Evolutionary conservation across 2,888 invertebrate genomes (phyloP).

Genomic region (Folsomia candida): DNA sequence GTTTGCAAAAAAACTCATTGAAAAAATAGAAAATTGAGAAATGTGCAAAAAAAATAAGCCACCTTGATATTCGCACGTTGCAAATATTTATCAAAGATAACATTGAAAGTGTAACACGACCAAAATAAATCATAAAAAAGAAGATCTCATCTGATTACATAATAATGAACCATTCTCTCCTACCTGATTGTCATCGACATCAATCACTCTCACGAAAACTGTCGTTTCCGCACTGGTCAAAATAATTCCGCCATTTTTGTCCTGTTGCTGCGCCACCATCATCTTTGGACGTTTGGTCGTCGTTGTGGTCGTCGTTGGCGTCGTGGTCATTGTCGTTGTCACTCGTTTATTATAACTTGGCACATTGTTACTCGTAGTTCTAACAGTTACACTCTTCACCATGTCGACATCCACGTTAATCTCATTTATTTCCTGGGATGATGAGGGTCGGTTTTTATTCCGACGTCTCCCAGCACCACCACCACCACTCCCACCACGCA

Average conservation of each 20-base stretch:
- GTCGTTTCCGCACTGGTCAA: constrained; percentile 37
- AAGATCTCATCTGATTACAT: too few relatives aligned
- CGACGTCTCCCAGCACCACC: constrained; percentile 19
- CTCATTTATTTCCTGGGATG: constrained; percentile 2
- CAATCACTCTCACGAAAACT: constrained; percentile 44
- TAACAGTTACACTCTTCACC: background rate
- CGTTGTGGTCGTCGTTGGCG: constrained; percentile 18
- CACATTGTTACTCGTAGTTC: background rate
- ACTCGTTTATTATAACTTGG: background rate
- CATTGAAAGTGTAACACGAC: too few relatives aligned
- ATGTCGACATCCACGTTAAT: background rate
- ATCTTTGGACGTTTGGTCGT: constrained; percentile 27
- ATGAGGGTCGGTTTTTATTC: constrained; percentile 18
- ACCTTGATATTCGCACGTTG: too few relatives aligned
- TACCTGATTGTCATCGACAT: constrained; percentile 47
- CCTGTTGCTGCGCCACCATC: too few relatives aligned
- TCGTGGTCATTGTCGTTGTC: too few relatives aligned
- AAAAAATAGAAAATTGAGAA: too few relatives aligned
- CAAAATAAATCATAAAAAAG: too few relatives aligned
- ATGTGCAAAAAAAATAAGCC: too few relatives aligned
- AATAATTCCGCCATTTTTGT: constrained; percentile 8
- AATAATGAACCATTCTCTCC: too few relatives aligned
- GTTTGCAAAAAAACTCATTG: too few relatives aligned
- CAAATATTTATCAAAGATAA: too few relatives aligned
- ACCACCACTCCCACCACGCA: constrained; percentile 6